These are phyloP conservation scores for Apogon talboti DNA, from an alignment of 2,797 vertebrate species.

Conservation along the genomic window DNA sequence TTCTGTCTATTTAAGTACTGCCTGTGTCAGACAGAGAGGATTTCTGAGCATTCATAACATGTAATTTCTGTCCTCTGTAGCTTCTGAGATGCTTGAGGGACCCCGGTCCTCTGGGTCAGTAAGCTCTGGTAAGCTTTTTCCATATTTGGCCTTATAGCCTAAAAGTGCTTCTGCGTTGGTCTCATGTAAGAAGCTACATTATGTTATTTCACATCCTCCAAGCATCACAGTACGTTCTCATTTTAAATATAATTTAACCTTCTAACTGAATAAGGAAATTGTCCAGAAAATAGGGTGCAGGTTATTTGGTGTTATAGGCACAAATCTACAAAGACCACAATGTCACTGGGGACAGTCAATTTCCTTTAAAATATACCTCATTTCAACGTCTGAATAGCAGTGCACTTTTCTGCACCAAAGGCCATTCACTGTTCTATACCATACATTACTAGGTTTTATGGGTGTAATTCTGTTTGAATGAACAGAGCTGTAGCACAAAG, in stretches of 20 bases:
- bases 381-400: constrained; percentile 10
- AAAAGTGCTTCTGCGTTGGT: not conserved
- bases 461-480: constrained; percentile 51
- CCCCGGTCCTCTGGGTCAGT: constrained; percentile 77
- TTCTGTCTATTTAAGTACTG: not conserved
- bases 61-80: constrained; percentile 61
- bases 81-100: constrained; percentile 78
- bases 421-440: constrained; percentile 9
- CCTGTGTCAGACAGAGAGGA: not conserved
- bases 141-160: constrained; percentile 31
- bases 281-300: not conserved
- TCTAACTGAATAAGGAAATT: constrained; percentile 12
- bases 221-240: constrained; percentile 9
- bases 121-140: constrained; percentile 80
- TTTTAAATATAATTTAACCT: constrained; percentile 15
- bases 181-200: constrained; percentile 12
- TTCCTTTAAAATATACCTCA: constrained; percentile 17
- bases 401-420: constrained; percentile 3
- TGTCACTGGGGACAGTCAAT: not conserved
- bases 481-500: constrained; percentile 50
- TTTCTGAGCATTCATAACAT: constrained; percentile 32
- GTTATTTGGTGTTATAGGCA: not conserved
- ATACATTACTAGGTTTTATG: constrained; percentile 29
- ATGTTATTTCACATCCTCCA: constrained; percentile 2
- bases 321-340: constrained; percentile 4